Conservation (phyloP, 2,113 vertebrate species). For the Butastur rufipennis region DNA sequence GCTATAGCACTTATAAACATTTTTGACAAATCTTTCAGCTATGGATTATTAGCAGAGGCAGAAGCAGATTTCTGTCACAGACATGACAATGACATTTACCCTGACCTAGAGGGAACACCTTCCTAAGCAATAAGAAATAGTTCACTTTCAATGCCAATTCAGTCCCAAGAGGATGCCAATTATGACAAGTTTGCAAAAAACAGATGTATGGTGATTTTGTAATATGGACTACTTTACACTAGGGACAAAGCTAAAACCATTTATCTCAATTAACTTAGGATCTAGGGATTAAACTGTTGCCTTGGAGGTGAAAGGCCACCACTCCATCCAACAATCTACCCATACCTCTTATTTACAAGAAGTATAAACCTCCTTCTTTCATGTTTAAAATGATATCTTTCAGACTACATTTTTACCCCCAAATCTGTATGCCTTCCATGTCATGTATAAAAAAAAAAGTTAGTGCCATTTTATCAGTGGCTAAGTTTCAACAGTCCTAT, state of each 20-base stretch:
- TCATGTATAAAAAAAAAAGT: background rate
- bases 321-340: slow-evolving; percentile 10
- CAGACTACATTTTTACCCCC: background rate
- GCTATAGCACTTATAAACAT: background rate
- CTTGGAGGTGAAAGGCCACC: slow-evolving; percentile 67
- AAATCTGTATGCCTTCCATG: background rate
- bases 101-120: slow-evolving; percentile 12
- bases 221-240: slow-evolving; percentile 57
- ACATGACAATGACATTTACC: background rate
- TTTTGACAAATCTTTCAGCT: background rate
- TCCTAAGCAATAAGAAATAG: slow-evolving; percentile 32
- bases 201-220: slow-evolving; percentile 60
- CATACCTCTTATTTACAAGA: background rate
- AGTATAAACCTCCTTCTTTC: background rate
- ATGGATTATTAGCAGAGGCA: background rate
- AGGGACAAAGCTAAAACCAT: slow-evolving; percentile 67
- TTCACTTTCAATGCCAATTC: slow-evolving; percentile 27
- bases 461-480: background rate
- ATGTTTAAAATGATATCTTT: background rate
- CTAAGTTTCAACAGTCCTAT: background rate
- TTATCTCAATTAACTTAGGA: slow-evolving; percentile 75
- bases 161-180: slow-evolving; percentile 65
- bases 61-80: background rate
- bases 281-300: slow-evolving; percentile 63
- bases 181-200: slow-evolving; percentile 69